Base-by-base conservation (phyloP, 2,113 vertebrate genomes). In the Dendrocopos noguchii region DNA sequence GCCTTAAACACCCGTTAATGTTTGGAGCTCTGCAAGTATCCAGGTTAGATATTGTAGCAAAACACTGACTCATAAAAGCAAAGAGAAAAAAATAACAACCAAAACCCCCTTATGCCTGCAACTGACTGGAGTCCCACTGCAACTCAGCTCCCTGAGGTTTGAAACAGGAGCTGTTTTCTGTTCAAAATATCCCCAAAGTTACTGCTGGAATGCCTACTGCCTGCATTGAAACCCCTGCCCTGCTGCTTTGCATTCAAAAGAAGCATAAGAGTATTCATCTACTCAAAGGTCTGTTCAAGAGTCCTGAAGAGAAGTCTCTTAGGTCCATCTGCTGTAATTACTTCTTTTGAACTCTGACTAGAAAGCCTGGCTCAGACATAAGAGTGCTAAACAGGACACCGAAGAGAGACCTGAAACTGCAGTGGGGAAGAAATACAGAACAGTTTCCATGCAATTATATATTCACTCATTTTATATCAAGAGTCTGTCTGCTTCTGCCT, bases 221-320 rank as follows among this genome's bases (percentile, higher is more conserved):
- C 52, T 46, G 22, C 27, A n/a, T 2, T 0, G 0, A 64, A 92
- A 2, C 24, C 31, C 24, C 4, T 44, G 3, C 27, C 15, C n/a
- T 70, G 14, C 60, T 64, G 36, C 64, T 78, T 7, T 57, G 64
- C 67, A 70, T 71, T 86, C 73, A 33, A 7, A 66, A 64, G 42
- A 39, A 12, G 18, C 20, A 2, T 12, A 31, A 63, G 3, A 88
- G 17, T 14, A 33, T 63, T n/a, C 18, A 90, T 21, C 19, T 34
- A 10, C 63, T 59, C 36, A 33, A 59, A 55, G 21, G 24, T 60
- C 72, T 76, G 50, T 10, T 31, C 53, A 79, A 50, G 22, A 79
- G 25, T 4, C 68, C 16, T 4, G 36, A 53, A 27, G 28, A 50
- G 36, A 64, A 44, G 21, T 63, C 64, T 46, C 76, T 59, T 17